Base-by-base conservation (phyloP, 2,113 vertebrate species). In the Stegastes partitus region DNA sequence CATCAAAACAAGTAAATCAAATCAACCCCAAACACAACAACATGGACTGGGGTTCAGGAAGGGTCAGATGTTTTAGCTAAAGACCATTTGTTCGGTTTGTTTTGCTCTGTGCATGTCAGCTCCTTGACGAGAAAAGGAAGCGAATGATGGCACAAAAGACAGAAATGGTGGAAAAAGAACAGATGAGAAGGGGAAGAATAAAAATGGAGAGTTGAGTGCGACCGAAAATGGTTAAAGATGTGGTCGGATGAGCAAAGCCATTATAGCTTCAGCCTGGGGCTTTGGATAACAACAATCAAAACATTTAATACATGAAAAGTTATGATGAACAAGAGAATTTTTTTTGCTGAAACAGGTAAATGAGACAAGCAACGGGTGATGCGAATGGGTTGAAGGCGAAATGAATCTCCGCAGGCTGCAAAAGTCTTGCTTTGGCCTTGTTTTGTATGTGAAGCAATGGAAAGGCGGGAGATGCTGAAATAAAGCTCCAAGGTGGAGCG, bases 51-150 rank as follows among this genome's bases (percentile, higher is more conserved):
- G 81, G 79, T 87, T 90, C 68, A 51, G 82, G 87, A 85, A 56
- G 86, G 89, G 84, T 89, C 79, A 86, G 82, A 93, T 90, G 92
- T 90, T 93, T 87, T 34, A 91, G 83, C 94, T 95, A 95, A 95
- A 95, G 95, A 95, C 95, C 95, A 95, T 95, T 95, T 93, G 82
- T 90, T 92, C 89, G 87, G 89, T 90, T 90, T 88, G 94, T 94
- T 95, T 95, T 94, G 93, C 93, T 95, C 92, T 93, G 91, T 90
- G 86, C 87, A 90, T 92, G 89, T 90, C 93, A 85, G 79, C 84
- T 90, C 74, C 80, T 82, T 68, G 63, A 87, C 88, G 89, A 74
- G 55, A 85, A 87, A 67, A 85, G 81, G 54, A 81, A 86, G 77
- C 53, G 39, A 72, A 74, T 69, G 64, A 74, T 18, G 6, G 74